Percentiles rank a stretch among this genome's conserved stretches.
phyloP scores from a whole-genome alignment of 2,113 vertebrate genomes.

The Podarcis muralis region DNA sequence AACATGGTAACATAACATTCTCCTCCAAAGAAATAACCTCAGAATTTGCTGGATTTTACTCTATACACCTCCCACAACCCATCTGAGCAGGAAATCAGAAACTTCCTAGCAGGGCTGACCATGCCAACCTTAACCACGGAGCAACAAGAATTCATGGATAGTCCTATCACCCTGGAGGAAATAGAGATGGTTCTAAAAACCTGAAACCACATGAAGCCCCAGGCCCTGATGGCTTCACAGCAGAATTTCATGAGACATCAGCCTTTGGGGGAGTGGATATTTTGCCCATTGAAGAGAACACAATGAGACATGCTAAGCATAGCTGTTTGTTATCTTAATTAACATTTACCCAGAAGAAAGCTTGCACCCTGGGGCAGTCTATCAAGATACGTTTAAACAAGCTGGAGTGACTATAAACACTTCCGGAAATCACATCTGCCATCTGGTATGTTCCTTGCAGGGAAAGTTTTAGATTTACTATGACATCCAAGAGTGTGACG shows the following conservation, averaged over 20 bases:
- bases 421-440: neutral
- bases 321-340: neutral
- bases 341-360: neutral
- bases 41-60: no score
- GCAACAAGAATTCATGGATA: no score
- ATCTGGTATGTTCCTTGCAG: neutral
- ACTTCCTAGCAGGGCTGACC: no score
- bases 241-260: neutral
- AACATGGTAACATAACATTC: no score
- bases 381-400: constrained; percentile 15
- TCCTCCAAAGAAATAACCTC: no score
- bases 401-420: neutral
- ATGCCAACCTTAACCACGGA: no score
- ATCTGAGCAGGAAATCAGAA: no score
- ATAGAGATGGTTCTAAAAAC: no score
- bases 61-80: no score
- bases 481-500: constrained; percentile 9
- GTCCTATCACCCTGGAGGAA: no score
- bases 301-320: neutral
- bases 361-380: neutral
- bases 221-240: no score
- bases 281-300: neutral
- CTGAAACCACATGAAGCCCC: no score
- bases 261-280: neutral
- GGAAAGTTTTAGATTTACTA: neutral